A percentile compares a stretch with the other conserved stretches of the same genome.
These are phyloP conservation scores for Ricordea florida DNA, from an alignment of 92 coral and sea anemone species.

Conservation along the genomic window DNA sequence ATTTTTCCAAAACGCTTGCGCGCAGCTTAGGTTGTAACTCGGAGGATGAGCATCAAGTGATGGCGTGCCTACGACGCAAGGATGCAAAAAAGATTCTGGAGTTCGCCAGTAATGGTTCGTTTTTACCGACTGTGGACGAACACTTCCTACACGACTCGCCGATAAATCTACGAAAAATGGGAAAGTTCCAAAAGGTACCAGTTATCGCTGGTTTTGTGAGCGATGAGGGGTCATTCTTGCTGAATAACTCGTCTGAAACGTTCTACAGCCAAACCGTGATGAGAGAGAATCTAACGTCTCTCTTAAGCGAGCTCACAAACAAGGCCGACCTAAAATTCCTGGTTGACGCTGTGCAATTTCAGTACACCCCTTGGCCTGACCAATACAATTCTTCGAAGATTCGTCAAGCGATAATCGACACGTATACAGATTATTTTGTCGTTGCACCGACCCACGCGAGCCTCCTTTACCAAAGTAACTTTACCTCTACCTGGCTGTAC, in stretches of 20 bases:
- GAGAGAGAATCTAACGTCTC: neutral
- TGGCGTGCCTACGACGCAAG: conserved; percentile 41
- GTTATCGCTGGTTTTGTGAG: conserved; percentile 70
- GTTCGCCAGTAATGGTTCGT: too few relatives aligned
- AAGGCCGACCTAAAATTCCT: neutral
- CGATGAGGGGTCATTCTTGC: conserved; percentile 68
- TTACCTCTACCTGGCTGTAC: conserved; percentile 55
- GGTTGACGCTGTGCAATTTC: conserved; percentile 65
- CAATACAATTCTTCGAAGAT: conserved; percentile 12
- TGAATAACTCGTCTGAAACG: neutral
- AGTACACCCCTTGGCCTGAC: conserved; percentile 64
- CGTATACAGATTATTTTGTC: conserved; percentile 43
- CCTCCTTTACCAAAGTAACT: conserved; percentile 36
- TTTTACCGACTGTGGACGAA: conserved; percentile 49
- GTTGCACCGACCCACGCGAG: conserved; percentile 70
- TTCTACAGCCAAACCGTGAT: conserved; percentile 11
- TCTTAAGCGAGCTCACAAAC: neutral
- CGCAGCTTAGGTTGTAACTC: conserved; percentile 24
- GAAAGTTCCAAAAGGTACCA: conserved; percentile 65
- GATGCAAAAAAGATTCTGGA: neutral
- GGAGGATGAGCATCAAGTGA: conserved; percentile 3
- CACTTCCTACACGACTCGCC: conserved; percentile 67
- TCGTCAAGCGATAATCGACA: conserved; percentile 53
- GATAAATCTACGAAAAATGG: conserved; percentile 53
- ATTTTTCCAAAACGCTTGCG: conserved; percentile 21